Evolutionary conservation across 92 coral and sea anemone genomes (phyloP), one percentile per base, ranked within the genome.

Genomic region (Parazoanthus swiftii): DNA sequence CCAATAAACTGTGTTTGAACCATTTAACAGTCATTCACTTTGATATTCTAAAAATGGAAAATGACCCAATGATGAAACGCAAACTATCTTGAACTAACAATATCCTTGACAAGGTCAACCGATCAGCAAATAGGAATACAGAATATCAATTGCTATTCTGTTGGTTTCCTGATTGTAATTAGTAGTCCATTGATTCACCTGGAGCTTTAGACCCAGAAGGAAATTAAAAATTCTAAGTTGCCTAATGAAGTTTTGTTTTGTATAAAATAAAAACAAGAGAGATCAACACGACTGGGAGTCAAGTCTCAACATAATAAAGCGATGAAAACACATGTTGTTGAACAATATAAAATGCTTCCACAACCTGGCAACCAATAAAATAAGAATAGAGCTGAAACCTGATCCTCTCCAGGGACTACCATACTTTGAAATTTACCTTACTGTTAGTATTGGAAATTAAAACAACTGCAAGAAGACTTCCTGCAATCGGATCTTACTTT

Each of bases 61-160:
- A 36, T 82, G 86, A 82, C 83, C 51, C 42, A 48, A 78, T 37
- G 13, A 79, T 51, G 83, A 20, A 38, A n/a, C 33, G 25, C 74
- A 33, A 66, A 0, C 76, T 46, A 39, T 6, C 59, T 54, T 54
- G 59, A 54, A 54, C 26, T 63, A 10, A 20, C 75, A 77, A 77
- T 77, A 77, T 77, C 26, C 42, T 79, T 23, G 33, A 66, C 35
- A 42, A 5, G 50, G 75, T 66, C 74, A 38, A 38, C 54, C n/a
- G 76, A 42, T 65, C 35, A 76, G 51, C 84, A 75, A 76, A 56
- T 76, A 85, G 21, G 88, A 50, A 20, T 21, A 5, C 9, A 35
- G 23, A n/a, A 65, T 38, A 38, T 70, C 65, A 9, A 58, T 63
- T 56, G 9, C 46, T 50, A 58, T 82, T 65, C 36, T 68, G 33